Conservation (phyloP, 2,888 invertebrate genomes). For the Drosophila robusta region DNA sequence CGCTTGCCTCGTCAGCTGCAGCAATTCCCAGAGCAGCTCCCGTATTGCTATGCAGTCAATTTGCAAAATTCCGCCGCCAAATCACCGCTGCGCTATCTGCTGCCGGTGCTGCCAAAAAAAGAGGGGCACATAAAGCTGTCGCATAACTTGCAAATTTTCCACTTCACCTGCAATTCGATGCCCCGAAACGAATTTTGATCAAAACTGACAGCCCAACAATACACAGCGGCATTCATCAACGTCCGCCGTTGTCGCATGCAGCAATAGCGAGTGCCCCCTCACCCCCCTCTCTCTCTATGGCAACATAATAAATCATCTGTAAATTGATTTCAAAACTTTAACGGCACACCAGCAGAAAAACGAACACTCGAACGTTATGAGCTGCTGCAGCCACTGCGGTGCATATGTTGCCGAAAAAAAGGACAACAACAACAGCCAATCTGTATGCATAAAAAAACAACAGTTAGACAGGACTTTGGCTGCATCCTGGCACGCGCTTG, state of each 20-base stretch:
- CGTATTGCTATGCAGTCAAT: conserved; percentile 45
- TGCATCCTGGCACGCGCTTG: conserved; percentile 61
- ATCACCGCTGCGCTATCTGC: conserved; percentile 30
- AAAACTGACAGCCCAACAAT: conserved; percentile 75
- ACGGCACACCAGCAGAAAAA: conserved; percentile 39
- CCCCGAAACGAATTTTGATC: conserved; percentile 64
- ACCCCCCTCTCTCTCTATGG: conserved; percentile 2
- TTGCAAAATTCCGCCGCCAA: conserved; percentile 45
- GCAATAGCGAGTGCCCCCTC: conserved; percentile 12
- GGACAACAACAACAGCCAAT: conserved; percentile 8
- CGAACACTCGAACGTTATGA: conserved; percentile 45
- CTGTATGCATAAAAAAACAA: conserved; percentile 4
- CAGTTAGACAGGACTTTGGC: conserved; percentile 22
- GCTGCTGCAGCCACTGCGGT: conserved; percentile 42
- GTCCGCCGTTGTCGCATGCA: conserved; percentile 68
- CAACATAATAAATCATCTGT: conserved; percentile 77
- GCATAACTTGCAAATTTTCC: conserved; percentile 76
- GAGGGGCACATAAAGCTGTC: conserved; percentile 57
- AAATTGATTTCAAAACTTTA: conserved; percentile 77
- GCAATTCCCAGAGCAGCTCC: conserved; percentile 35
- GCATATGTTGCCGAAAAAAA: conserved; percentile 35
- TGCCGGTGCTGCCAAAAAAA: conserved; percentile 14
- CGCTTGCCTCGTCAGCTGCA: conserved; percentile 7
- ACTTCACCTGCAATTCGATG: conserved; percentile 67
- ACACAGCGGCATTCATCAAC: conserved; percentile 77